phyloP scores from a whole-genome alignment of 2,113 vertebrate genomes.

The Gobiocypris rarus region DNA sequence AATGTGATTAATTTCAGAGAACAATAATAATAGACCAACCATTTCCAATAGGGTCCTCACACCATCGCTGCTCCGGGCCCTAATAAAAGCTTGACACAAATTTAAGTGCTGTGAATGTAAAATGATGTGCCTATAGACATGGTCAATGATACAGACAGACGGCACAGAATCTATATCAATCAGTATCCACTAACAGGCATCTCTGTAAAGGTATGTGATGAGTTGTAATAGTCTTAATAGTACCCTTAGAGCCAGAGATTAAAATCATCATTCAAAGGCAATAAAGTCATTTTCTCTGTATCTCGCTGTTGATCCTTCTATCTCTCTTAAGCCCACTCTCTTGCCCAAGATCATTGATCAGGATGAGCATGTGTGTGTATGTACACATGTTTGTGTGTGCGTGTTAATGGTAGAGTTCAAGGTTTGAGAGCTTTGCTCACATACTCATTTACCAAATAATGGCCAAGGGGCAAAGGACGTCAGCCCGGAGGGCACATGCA shows the following conservation, averaged over 20 bases:
- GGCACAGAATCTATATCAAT: background rate
- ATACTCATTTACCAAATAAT: slow-evolving; percentile 8
- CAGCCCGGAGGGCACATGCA: background rate
- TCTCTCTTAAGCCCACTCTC: slow-evolving; percentile 21
- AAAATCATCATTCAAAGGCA: slow-evolving; percentile 32
- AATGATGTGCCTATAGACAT: background rate
- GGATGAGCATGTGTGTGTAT: background rate
- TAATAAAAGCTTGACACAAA: background rate
- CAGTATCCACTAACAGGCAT: background rate
- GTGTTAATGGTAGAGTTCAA: background rate
- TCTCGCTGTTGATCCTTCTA: background rate
- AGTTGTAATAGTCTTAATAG: background rate
- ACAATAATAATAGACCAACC: too few species aligned
- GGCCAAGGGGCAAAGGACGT: background rate
- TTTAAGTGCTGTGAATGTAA: background rate
- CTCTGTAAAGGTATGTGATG: background rate
- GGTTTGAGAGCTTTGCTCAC: slow-evolving; percentile 20
- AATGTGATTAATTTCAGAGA: too few species aligned
- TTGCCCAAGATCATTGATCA: background rate
- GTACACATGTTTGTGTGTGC: background rate
- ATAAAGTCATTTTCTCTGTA: background rate
- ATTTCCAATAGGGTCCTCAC: too few species aligned
- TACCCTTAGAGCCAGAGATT: slow-evolving; percentile 27
- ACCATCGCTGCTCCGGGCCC: too few species aligned
- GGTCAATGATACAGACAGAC: background rate